These are phyloP conservation scores for Menura novaehollandiae DNA, from an alignment of 2,113 vertebrate genomes.

Conservation along the genomic window DNA sequence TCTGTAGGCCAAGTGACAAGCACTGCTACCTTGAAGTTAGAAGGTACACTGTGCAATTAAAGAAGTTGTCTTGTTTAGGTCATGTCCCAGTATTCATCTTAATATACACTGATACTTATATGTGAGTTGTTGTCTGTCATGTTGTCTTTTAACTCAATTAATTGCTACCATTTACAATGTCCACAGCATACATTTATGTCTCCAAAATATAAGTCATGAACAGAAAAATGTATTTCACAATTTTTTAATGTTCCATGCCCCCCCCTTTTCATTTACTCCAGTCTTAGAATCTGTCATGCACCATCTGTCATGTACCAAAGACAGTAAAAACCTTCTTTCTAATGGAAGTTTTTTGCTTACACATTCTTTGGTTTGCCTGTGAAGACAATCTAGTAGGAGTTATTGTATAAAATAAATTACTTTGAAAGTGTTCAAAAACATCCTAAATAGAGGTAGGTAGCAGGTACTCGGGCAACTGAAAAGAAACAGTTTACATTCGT, in stretches of 20 bases:
- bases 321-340: background rate
- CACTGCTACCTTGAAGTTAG: constrained; percentile 84
- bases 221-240: background rate
- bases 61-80: background rate
- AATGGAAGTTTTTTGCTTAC: background rate
- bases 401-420: background rate
- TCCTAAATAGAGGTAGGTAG: background rate
- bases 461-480: background rate
- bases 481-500: background rate
- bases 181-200: background rate
- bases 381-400: background rate
- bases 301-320: background rate
- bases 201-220: background rate
- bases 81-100: constrained; percentile 13
- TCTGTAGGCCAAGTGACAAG: constrained; percentile 86
- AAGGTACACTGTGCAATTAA: constrained; percentile 75
- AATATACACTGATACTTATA: constrained; percentile 7
- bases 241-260: background rate
- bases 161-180: background rate
- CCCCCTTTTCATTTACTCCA: background rate
- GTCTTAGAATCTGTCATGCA: background rate
- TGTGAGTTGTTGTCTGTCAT: background rate
- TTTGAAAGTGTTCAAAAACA: background rate
- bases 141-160: constrained; percentile 61
- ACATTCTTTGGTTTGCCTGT: background rate